Percentiles rank a stretch among this genome's conserved stretches.
Evolutionary conservation across 2,113 vertebrate genomes (phyloP).

Genomic region (Perca flavescens): DNA sequence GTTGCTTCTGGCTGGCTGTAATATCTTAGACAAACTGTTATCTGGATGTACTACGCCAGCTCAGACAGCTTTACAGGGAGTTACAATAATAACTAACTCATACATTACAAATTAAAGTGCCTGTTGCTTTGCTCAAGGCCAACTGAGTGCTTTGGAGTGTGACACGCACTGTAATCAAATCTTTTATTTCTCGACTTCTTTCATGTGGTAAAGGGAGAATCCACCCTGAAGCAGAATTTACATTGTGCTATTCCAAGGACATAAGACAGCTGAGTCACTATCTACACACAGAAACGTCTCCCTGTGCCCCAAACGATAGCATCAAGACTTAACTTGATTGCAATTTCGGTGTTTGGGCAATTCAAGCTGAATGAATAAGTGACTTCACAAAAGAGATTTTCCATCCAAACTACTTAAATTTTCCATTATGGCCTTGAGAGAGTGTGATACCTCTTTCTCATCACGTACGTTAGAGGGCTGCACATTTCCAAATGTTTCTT

Average conservation of each 20-base stretch:
- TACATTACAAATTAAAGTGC: slow-evolving; percentile 59
- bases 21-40: not conserved
- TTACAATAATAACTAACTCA: slow-evolving; percentile 8
- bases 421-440: not conserved
- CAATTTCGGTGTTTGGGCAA: not conserved
- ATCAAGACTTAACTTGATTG: not conserved
- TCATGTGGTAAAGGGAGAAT: slow-evolving; percentile 31
- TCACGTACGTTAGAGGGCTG: not conserved
- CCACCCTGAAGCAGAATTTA: slow-evolving; percentile 32
- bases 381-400: not conserved
- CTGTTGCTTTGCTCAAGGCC: slow-evolving; percentile 53
- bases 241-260: not conserved
- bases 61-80: not conserved
- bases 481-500: not conserved
- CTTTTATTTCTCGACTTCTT: slow-evolving; percentile 40
- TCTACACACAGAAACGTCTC: not conserved
- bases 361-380: slow-evolving; percentile 10
- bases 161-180: slow-evolving; percentile 44
- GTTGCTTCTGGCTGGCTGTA: not conserved
- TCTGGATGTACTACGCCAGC: not conserved
- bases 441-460: not conserved
- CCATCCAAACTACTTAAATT: not conserved
- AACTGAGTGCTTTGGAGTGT: slow-evolving; percentile 35
- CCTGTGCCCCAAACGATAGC: not conserved
- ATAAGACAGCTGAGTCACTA: slow-evolving; percentile 22